Conservation (phyloP, 2,888 invertebrate species). For the Campoplex capitator region DNA sequence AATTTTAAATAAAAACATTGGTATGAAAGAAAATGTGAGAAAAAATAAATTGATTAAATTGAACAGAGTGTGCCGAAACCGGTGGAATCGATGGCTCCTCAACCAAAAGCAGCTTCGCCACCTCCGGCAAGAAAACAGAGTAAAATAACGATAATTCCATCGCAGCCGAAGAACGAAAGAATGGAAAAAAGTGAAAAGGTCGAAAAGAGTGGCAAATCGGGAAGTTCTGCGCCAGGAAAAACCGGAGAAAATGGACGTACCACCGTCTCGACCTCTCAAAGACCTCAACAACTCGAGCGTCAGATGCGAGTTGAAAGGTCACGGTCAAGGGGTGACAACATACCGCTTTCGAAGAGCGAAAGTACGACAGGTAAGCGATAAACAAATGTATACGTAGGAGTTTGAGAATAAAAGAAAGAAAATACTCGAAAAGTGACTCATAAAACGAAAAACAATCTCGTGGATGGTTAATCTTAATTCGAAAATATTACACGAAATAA, state of each 20-base stretch:
- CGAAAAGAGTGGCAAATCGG: conserved; percentile 49
- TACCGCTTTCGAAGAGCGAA: conserved; percentile 81
- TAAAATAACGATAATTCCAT: conserved; percentile 85
- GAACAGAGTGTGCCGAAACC: conserved; percentile 81
- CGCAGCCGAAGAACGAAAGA: conserved; percentile 80
- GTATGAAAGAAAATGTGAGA: background rate
- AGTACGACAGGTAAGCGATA: conserved; percentile 80
- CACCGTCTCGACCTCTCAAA: conserved; percentile 77
- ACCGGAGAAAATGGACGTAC: conserved; percentile 81
- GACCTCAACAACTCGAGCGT: conserved; percentile 82
- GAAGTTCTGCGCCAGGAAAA: conserved; percentile 72
- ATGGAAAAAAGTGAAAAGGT: conserved; percentile 29
- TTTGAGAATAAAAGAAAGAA: background rate
- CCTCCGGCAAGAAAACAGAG: conserved; percentile 81
- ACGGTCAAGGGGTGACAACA: conserved; percentile 80
- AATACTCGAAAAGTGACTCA: background rate
- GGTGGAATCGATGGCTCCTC: conserved; percentile 72
- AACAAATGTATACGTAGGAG: background rate
- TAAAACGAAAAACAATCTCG: background rate
- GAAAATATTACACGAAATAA: too few species aligned
- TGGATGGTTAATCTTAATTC: too few species aligned
- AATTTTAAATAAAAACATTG: background rate
- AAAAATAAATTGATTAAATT: conserved; percentile 39
- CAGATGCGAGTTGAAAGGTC: conserved; percentile 82
- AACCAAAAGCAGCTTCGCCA: conserved; percentile 67